Evolutionary conservation across 2,888 invertebrate genomes (phyloP), one percentile per base, ranked within the genome.

Genomic region (Orthosia gracilis): DNA sequence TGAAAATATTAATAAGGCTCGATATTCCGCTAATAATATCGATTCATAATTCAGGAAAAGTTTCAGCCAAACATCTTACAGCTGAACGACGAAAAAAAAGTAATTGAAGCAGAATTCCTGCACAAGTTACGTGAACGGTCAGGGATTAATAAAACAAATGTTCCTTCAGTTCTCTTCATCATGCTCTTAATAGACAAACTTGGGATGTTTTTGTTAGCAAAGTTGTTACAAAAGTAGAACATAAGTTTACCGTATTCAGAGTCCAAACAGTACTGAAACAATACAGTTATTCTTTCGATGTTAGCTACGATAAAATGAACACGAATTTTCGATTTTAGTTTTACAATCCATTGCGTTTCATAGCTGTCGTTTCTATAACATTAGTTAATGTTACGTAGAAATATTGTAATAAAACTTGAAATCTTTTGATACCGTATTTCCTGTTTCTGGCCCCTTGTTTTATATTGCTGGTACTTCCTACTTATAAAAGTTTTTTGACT

Each of bases 61-160:
- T 61, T 80, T 31, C 17, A 23, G 13, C 31, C 40, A 54, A 78
- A 67, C 47, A 47, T 76, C 69, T 59, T 50, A 64, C 52, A 64
- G 18, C 17, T 26, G 26, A 71, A 64, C 57, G 62, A 49, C 31
- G 58, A 75, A 80, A 84, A 84, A 80, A 76, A 73, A 68, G 69
- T 45, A 76, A 81, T 82, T 65, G 82, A 66, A 58, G 61, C 61
- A 58, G 71, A 81, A 80, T 84, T 80, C 69, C 67, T 69, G 50
- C 62, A 50, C 74, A 69, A 85, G 64, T 83, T 73, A 54, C 71
- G 63, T 45, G 58, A 61, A 82, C 59, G 74, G 68, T 63, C 58
- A 74, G 85, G 65, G 76, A 83, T 84, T 81, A 86, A 86, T 76
- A 78, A 82, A 86, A 86, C 77, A 76, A 85, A 82, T 79, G 85